Conservation (phyloP, 2,888 invertebrate genomes). For the Clusia tigrina region DNA sequence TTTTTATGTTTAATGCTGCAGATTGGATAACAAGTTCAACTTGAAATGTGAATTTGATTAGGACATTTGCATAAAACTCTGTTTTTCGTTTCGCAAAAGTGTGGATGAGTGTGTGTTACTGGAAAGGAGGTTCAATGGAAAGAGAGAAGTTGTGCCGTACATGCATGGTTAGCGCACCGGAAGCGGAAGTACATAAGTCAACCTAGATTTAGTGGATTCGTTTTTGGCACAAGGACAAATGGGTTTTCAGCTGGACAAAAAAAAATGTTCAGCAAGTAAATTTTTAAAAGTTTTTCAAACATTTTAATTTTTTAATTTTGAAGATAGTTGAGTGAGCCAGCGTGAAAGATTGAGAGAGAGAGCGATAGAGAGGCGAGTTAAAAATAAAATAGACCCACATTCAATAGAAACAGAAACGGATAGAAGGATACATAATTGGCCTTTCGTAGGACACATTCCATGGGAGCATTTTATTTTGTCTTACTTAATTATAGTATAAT, state of each 20-base stretch:
- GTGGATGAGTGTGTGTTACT: conserved; percentile 3
- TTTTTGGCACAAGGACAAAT: conserved; percentile 56
- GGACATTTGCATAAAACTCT: conserved; percentile 64
- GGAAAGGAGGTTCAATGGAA: background rate
- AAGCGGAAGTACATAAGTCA: conserved; percentile 60
- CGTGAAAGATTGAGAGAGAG: too few species aligned
- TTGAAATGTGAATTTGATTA: conserved; percentile 65
- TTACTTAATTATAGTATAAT: too few species aligned
- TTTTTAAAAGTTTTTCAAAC: too few species aligned
- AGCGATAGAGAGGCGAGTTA: too few species aligned
- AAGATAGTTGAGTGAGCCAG: too few species aligned
- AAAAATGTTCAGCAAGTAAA: too few species aligned
- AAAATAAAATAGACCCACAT: too few species aligned
- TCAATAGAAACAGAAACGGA: too few species aligned
- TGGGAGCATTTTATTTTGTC: too few species aligned
- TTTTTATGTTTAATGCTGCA: conserved; percentile 38
- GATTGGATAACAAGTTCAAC: conserved; percentile 63
- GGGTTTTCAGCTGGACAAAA: conserved; percentile 41
- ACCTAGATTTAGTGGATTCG: conserved; percentile 51
- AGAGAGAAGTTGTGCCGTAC: conserved; percentile 46
- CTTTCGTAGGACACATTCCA: too few species aligned
- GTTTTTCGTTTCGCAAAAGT: conserved; percentile 44
- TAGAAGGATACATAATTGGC: too few species aligned
- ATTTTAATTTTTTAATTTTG: background rate
- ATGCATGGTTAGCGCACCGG: conserved; percentile 31